Evolutionary conservation across 2,888 invertebrate genomes (phyloP).

Genomic region (Lasioglossum leucozonium): DNA sequence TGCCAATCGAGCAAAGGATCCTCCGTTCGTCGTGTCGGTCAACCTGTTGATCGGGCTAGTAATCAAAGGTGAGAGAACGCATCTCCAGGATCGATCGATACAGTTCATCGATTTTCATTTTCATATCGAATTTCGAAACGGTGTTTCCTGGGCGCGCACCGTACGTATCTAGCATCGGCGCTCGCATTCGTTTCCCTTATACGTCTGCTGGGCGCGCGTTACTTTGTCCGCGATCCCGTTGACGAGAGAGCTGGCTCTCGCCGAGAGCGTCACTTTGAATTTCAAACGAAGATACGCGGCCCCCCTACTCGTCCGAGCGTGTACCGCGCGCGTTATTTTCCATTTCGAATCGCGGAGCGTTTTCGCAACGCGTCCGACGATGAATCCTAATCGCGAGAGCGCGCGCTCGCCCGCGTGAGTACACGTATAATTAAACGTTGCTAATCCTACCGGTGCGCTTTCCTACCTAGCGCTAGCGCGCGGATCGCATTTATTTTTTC

Average conservation of each 20-base stretch:
- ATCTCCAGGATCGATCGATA: slow-evolving; percentile 7
- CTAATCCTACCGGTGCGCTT: not conserved
- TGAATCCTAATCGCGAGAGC: not conserved
- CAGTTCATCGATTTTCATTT: not conserved
- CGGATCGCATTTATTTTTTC: not conserved
- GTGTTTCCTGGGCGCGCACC: not conserved
- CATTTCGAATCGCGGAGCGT: not conserved
- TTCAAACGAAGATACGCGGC: not conserved
- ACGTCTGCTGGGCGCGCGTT: not conserved
- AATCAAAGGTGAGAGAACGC: slow-evolving; percentile 63
- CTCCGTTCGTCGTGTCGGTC: slow-evolving; percentile 26
- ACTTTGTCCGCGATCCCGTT: not conserved
- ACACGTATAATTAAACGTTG: slow-evolving; percentile 4
- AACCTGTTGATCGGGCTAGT: slow-evolving; percentile 55
- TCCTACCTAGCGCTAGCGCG: not conserved
- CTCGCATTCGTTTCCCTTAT: not conserved
- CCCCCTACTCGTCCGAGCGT: not conserved
- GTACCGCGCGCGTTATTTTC: not conserved
- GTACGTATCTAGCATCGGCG: not conserved
- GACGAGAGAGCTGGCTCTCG: not conserved
- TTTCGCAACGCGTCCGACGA: not conserved
- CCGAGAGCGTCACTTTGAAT: not conserved
- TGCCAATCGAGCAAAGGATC: slow-evolving; percentile 48
- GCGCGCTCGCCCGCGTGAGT: too few relatives aligned
- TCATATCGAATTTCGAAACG: not conserved